Conservation (phyloP, 1,140 invertebrate species). For the Papilio dardanus region DNA sequence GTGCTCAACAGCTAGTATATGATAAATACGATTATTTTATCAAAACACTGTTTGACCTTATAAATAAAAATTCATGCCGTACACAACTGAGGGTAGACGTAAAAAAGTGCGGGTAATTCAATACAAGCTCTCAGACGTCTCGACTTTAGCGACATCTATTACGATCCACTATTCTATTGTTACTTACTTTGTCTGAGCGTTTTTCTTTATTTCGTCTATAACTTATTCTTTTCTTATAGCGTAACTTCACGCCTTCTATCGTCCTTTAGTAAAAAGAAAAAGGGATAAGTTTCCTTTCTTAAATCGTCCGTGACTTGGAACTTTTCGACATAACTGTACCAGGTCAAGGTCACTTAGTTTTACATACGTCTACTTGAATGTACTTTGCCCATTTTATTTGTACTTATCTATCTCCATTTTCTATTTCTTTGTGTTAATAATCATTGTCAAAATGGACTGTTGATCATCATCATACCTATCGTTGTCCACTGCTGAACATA, state of each 20-base stretch:
- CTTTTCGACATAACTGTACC: neutral
- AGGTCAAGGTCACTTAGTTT: neutral
- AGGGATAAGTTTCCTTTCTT: slow-evolving; percentile 27
- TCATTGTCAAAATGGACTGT: too few relatives aligned
- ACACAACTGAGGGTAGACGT: neutral
- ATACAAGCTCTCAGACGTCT: slow-evolving; percentile 32
- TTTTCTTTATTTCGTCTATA: slow-evolving; percentile 4
- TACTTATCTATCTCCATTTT: neutral
- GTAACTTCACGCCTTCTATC: slow-evolving; percentile 27
- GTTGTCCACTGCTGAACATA: too few relatives aligned
- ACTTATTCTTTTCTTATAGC: slow-evolving; percentile 23
- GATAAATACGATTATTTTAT: too few relatives aligned
- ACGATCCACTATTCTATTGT: slow-evolving; percentile 28
- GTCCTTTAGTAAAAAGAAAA: slow-evolving; percentile 3
- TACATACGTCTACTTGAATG: neutral
- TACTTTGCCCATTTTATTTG: neutral
- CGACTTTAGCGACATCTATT: slow-evolving; percentile 29
- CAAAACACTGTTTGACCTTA: neutral
- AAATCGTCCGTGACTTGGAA: slow-evolving; percentile 25
- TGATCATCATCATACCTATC: too few relatives aligned
- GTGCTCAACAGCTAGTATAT: too few relatives aligned
- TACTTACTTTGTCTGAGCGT: slow-evolving; percentile 23
- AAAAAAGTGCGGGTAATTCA: slow-evolving; percentile 8
- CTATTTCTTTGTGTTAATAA: neutral
- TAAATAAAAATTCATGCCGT: neutral